Conservation (phyloP, 2,113 vertebrate species). For the Halichoeres trimaculatus region DNA sequence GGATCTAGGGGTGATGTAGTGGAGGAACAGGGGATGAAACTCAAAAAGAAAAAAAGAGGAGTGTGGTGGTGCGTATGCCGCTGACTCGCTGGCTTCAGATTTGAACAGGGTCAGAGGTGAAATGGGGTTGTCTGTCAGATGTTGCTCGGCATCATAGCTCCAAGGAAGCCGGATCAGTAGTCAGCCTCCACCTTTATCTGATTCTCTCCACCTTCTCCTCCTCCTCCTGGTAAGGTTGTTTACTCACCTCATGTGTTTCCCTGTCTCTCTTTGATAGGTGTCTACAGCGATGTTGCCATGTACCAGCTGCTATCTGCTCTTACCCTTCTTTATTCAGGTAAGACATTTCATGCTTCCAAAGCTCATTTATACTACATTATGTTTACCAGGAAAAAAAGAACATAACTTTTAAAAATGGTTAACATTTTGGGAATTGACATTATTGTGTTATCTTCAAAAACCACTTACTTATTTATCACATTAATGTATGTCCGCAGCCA, state of each 20-base stretch:
- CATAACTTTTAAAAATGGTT: too few relatives aligned
- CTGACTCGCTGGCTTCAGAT: conserved; percentile 26
- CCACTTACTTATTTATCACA: too few relatives aligned
- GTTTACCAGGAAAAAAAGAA: too few relatives aligned
- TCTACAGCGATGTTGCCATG: conserved; percentile 68
- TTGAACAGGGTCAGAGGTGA: conserved; percentile 65
- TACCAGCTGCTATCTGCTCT: conserved; percentile 59
- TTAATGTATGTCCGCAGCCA: too few relatives aligned
- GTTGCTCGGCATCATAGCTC: conserved; percentile 53
- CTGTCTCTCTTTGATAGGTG: conserved; percentile 55
- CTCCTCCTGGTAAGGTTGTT: conserved; percentile 21
- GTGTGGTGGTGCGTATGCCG: background rate
- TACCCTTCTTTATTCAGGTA: conserved; percentile 58
- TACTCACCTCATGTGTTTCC: conserved; percentile 22
- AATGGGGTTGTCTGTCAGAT: conserved; percentile 65
- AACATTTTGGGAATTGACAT: too few relatives aligned
- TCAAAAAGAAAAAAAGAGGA: conserved; percentile 30
- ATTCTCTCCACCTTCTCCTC: background rate
- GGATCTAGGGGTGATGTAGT: conserved; percentile 8
- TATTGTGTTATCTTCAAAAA: too few relatives aligned
- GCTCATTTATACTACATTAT: too few relatives aligned
- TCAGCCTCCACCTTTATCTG: conserved; percentile 25
- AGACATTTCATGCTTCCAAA: conserved; percentile 2
- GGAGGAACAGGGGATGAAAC: conserved; percentile 39
- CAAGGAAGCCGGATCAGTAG: conserved; percentile 36